Conservation (phyloP, 2,113 vertebrate species). For the Heterotilapia buettikoferi region DNA sequence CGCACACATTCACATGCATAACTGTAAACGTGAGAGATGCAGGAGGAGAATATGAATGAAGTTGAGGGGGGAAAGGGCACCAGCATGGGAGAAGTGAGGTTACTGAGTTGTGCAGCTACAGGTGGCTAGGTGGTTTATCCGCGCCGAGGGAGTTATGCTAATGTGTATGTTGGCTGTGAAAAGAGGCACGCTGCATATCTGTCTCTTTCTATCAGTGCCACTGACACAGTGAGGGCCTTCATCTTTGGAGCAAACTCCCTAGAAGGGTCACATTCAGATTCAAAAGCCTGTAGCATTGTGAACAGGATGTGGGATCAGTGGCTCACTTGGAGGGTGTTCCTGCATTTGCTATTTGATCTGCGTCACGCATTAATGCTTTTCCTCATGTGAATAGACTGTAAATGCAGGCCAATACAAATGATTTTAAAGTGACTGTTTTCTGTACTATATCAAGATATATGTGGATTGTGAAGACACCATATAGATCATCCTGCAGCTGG, state of each 20-base stretch:
- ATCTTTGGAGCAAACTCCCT: constrained; percentile 27
- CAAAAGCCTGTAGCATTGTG: constrained; percentile 8
- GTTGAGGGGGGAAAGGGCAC: neutral
- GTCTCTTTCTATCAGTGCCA: constrained; percentile 63
- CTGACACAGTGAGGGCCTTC: constrained; percentile 53
- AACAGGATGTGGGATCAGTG: constrained; percentile 22
- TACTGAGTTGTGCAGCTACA: constrained; percentile 45
- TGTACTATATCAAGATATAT: neutral
- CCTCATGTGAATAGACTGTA: neutral
- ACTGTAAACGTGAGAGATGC: neutral
- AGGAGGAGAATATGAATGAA: neutral
- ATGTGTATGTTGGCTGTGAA: constrained; percentile 48
- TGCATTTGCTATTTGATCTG: constrained; percentile 34
- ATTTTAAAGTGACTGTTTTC: neutral
- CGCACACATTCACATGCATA: neutral
- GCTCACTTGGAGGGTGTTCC: constrained; percentile 1
- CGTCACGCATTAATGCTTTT: constrained; percentile 8
- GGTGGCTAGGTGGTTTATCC: constrained; percentile 55
- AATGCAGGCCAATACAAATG: constrained; percentile 1
- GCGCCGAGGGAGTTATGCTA: constrained; percentile 63
- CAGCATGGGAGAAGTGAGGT: neutral
- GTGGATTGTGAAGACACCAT: neutral
- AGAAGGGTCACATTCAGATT: constrained; percentile 18
- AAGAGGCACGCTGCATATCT: constrained; percentile 55
- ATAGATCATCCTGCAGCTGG: neutral